A percentile compares a stretch with the other conserved stretches of the same genome.
These are phyloP conservation scores for Chaetodon trifasciatus DNA, from an alignment of 2,797 vertebrate species.

Conservation along the genomic window DNA sequence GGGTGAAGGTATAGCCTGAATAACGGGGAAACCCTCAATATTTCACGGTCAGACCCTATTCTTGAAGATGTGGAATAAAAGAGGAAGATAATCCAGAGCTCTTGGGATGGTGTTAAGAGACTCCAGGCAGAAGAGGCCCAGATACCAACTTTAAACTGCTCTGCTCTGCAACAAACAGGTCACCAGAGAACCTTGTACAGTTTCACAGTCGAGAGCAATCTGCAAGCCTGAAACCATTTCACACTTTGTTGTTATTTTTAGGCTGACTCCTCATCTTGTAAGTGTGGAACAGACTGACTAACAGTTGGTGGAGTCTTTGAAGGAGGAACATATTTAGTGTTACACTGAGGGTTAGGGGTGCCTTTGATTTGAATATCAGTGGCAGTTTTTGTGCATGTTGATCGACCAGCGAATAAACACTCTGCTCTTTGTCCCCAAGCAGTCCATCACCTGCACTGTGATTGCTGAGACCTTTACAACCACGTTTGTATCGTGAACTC, in stretches of 20 bases:
- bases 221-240: constrained; percentile 64
- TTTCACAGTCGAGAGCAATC: constrained; percentile 56
- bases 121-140: constrained; percentile 19
- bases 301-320: constrained; percentile 30
- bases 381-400: background rate
- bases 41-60: background rate
- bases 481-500: too few relatives aligned
- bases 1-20: background rate
- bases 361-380: constrained; percentile 7
- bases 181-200: constrained; percentile 24
- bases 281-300: constrained; percentile 48
- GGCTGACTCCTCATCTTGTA: constrained; percentile 7
- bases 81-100: constrained; percentile 1
- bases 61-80: constrained; percentile 17
- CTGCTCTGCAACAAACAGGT: constrained; percentile 42
- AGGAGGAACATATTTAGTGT: constrained; percentile 43
- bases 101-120: background rate
- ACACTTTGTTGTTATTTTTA: constrained; percentile 71
- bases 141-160: constrained; percentile 37
- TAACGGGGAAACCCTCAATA: background rate
- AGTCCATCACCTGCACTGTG: background rate
- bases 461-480: background rate
- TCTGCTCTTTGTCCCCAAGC: background rate
- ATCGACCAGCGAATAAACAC: background rate
- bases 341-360: background rate